These are phyloP conservation scores for Pollenia labialis DNA, from an alignment of 2,888 invertebrate species.

Conservation along the genomic window DNA sequence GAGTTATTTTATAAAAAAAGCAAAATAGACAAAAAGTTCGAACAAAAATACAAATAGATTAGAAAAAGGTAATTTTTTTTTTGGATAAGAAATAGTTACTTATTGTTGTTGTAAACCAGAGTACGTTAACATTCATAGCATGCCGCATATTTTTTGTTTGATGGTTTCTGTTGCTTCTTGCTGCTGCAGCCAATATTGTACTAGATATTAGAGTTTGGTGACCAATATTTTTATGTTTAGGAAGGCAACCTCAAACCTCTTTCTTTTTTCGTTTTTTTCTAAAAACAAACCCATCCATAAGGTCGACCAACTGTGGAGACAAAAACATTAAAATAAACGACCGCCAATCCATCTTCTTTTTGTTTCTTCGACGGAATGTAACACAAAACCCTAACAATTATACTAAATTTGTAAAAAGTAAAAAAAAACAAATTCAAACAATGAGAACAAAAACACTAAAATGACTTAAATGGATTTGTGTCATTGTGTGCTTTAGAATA, in stretches of 20 bases:
- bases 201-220: slow-evolving; percentile 65
- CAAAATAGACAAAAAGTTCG: not conserved
- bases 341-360: slow-evolving; percentile 68
- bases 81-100: slow-evolving; percentile 31
- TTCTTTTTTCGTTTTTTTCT: not conserved
- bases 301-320: slow-evolving; percentile 74
- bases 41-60: slow-evolving; percentile 66
- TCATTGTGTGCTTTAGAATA: slow-evolving; percentile 20
- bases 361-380: slow-evolving; percentile 57
- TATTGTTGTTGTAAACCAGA: slow-evolving; percentile 38
- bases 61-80: slow-evolving; percentile 51
- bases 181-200: slow-evolving; percentile 35
- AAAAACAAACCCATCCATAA: slow-evolving; percentile 40
- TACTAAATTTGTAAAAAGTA: slow-evolving; percentile 29
- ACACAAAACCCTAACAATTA: slow-evolving; percentile 63
- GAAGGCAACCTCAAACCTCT: slow-evolving; percentile 42
- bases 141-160: slow-evolving; percentile 65
- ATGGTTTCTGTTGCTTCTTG: slow-evolving; percentile 22
- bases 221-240: slow-evolving; percentile 54
- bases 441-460: slow-evolving; percentile 58
- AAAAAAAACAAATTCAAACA: slow-evolving; percentile 31
- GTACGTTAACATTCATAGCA: slow-evolving; percentile 68
- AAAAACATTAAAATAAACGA: slow-evolving; percentile 82
- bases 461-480: slow-evolving; percentile 54
- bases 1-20: slow-evolving; percentile 43